Base-by-base conservation (phyloP, 2,888 invertebrate genomes). In the Lottia gigantea region DNA sequence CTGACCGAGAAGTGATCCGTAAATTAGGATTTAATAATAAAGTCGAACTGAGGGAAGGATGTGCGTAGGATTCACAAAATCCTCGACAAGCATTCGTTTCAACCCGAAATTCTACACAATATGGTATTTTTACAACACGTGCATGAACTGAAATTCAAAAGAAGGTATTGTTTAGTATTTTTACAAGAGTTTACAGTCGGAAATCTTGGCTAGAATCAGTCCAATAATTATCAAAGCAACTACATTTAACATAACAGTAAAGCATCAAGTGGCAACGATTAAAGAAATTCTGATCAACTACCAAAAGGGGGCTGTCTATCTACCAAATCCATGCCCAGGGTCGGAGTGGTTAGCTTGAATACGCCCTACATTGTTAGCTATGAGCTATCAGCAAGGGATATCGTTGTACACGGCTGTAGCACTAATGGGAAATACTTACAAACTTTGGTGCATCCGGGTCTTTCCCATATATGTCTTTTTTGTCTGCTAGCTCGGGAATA, bases 31-130 rank as follows among this genome's bases (percentile, higher is more conserved):
- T 91, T 46, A 79, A 77, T 31, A 68, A 62, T n/a, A 80, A 70
- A 0, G 91, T 89, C 75, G 91, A 90, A 67, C 90, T 89, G 0
- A 91, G 90, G 0, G 95, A 94, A 0, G 95, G 95, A 63, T 95
- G 91, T 1, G 95, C 93, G 92, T 94, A 95, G 2, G 95, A 95
- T 84, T 94, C 93, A 88, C 95, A 96, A 89, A 92, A 95, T 0
- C 95, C 95, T 19, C 95, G 92, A 85, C 95, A 95, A 0, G 95
- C 95, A 87, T 95, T 95, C 45, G 95, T 95, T 65, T 94, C 94
- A 84, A 95, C 93, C 80, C 92, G 91, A 87, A 95, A 95, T 83
- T 94, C 93, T 0, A 95, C 93, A 89, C 95, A 96, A 82, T 93
- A 94, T 7, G 94, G 94, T 84, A 95, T 95, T 78, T 92, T 92